These are phyloP conservation scores for Eulemur rufifrons DNA, from an alignment of 2,113 vertebrate species.

Conservation along the genomic window DNA sequence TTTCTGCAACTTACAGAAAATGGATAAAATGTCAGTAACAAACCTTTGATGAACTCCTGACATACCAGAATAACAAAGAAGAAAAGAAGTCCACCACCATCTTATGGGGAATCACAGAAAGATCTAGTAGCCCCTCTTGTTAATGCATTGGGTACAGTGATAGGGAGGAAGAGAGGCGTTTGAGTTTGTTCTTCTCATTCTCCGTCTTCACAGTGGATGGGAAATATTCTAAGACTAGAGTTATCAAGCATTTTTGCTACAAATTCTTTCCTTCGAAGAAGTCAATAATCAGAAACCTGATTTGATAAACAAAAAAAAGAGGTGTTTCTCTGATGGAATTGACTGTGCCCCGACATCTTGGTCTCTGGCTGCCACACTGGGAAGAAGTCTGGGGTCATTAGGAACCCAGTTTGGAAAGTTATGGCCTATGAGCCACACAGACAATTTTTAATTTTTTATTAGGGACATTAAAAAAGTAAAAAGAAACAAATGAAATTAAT, in stretches of 20 bases:
- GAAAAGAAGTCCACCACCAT: not conserved
- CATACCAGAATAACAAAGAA: slow-evolving; percentile 32
- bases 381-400: not conserved
- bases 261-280: not conserved
- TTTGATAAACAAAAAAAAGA: not conserved
- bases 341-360: not conserved
- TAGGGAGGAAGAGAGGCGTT: not conserved
- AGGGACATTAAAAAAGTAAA: not conserved
- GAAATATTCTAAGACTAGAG: not conserved
- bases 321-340: not conserved
- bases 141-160: too few species aligned
- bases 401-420: not conserved
- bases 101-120: not conserved
- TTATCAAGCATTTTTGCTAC: not conserved
- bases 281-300: not conserved
- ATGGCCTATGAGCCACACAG: not conserved
- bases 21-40: slow-evolving; percentile 55
- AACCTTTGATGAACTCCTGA: slow-evolving; percentile 50
- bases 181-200: not conserved
- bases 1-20: slow-evolving; percentile 73
- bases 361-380: not conserved
- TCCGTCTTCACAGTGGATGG: not conserved
- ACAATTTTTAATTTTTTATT: not conserved
- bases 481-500: not conserved
- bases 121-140: not conserved